phyloP scores from a whole-genome alignment of 2,888 invertebrate genomes.

The Chironomus tentans region DNA sequence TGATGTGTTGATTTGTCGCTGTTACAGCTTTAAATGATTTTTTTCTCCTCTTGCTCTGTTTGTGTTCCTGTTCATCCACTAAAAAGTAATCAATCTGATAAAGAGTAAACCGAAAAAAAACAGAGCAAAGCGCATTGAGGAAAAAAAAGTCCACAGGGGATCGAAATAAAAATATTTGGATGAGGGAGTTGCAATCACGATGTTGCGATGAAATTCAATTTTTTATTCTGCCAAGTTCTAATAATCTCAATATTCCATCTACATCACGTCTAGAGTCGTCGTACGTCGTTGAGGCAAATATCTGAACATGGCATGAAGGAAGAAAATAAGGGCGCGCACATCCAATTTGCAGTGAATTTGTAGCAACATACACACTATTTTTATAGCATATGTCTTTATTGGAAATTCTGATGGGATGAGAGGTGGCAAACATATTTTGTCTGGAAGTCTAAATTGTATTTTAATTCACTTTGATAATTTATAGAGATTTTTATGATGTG shows the following conservation, averaged over 20 bases:
- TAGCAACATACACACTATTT: background rate
- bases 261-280: background rate
- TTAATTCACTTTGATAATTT: no score
- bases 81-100: constrained; percentile 16
- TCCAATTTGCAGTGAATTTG: constrained; percentile 24
- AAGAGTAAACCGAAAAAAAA: background rate
- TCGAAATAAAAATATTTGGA: background rate
- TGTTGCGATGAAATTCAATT: background rate
- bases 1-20: constrained; percentile 22
- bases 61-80: background rate
- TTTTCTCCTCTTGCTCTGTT: background rate
- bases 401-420: background rate
- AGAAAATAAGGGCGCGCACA: background rate
- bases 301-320: background rate
- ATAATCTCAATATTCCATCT: constrained; percentile 5
- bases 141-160: constrained; percentile 7
- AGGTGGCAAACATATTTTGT: background rate
- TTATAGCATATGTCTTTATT: background rate
- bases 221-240: background rate
- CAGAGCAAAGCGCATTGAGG: background rate
- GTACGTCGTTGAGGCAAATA: background rate
- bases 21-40: constrained; percentile 3
- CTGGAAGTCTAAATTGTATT: no score
- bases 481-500: no score
- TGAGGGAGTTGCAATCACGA: constrained; percentile 1